Base-by-base conservation (phyloP, 2,888 invertebrate genomes). In the Spicauda simplicius region DNA sequence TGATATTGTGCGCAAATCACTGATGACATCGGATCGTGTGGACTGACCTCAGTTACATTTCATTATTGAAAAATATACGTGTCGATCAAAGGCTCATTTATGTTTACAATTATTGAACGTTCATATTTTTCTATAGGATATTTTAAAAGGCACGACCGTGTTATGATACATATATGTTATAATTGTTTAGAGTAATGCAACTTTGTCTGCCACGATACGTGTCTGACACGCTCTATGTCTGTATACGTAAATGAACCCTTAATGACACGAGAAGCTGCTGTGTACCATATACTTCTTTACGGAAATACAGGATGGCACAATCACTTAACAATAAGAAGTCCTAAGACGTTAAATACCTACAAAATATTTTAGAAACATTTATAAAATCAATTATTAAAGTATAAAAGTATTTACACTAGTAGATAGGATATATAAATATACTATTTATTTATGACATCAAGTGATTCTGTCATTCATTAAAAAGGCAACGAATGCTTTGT, bases 11-110 rank as follows among this genome's bases (percentile, higher is more conserved):
- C 67, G 69, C 67, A 67, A 70, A 56, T 61, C 58, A 48, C 62
- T 63, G 69, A 52, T 68, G 69, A 64, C 58, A 53, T 64, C 57
- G 61, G 55, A 66, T 68, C 60, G 69, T 71, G 64, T 68, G 58
- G 69, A 69, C 67, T 62, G 69, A 71, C 62, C 48, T 54, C n/a
- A 45, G 54, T 52, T 64, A 52, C 19, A 52, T 14, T 12, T 3
- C 8, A 45, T 10, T 10, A 6, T 6, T 33, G 14, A n/a, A 45
- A 45, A 14, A 45, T 45, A 45, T n/a, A n/a, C n/a, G n/a, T 45
- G n/a, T 45, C 16, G 16, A 48, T n/a, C 3, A 48, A 48, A 16
- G 25, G 25, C 5, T 25, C 25, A 25, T 25, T 25, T 25, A 25
- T 25, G 5, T 25, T 4, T 25, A 25, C 25, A 25, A 25, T 4